Percentiles rank a stretch among this genome's conserved stretches.
Conservation (phyloP, 2,888 invertebrate genomes). For the Drosophila sordidula region DNA sequence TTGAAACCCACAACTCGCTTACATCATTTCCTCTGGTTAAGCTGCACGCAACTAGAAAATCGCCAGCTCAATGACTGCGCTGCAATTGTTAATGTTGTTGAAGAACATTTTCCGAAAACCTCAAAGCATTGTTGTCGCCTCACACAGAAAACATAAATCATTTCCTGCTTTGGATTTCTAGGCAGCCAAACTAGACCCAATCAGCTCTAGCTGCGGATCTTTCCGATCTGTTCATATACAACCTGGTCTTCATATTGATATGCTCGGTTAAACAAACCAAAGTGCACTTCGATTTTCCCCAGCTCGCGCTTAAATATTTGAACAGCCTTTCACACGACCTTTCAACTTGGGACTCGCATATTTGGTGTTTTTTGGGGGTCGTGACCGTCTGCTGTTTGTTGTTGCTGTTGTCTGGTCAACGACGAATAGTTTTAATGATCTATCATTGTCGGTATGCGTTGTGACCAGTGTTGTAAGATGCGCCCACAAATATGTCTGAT, state of each 20-base stretch:
- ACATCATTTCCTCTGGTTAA: constrained; percentile 24
- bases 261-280: constrained; percentile 30
- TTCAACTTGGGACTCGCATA: constrained; percentile 45
- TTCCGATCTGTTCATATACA: background rate
- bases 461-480: constrained; percentile 28
- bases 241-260: background rate
- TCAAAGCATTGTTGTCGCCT: constrained; percentile 20
- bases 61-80: constrained; percentile 6
- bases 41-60: constrained; percentile 20
- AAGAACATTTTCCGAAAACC: constrained; percentile 8
- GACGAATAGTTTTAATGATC: constrained; percentile 67
- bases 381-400: constrained; percentile 32
- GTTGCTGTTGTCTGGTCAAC: constrained; percentile 39
- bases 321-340: constrained; percentile 69
- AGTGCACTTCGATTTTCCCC: constrained; percentile 33
- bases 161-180: constrained; percentile 39
- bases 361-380: constrained; percentile 25
- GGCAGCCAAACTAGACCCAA: constrained; percentile 1
- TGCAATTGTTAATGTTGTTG: constrained; percentile 14
- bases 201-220: constrained; percentile 3
- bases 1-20: constrained; percentile 8
- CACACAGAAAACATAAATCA: constrained; percentile 41
- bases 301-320: constrained; percentile 32
- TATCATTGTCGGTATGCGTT: constrained; percentile 65
- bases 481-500: constrained; percentile 21